phyloP scores from a whole-genome alignment of 2,888 invertebrate species.

The Horisme vitalbata region DNA sequence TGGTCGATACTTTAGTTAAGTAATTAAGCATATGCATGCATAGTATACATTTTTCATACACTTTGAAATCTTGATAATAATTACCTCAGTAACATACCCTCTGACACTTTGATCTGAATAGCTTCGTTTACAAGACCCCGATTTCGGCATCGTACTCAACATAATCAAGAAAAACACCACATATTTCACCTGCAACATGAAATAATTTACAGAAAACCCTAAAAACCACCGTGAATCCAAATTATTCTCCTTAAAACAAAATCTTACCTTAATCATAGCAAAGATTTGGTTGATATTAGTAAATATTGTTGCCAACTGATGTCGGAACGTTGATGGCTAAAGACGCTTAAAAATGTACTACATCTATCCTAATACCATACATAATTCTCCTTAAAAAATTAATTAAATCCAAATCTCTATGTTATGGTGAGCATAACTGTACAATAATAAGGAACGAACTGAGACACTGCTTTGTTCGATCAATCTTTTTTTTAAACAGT shows the following conservation, averaged over 20 bases:
- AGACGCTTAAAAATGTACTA: neutral
- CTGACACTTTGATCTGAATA: slow-evolving; percentile 91
- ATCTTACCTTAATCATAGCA: slow-evolving; percentile 74
- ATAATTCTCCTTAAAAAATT: too few relatives aligned
- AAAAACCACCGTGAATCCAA: slow-evolving; percentile 37
- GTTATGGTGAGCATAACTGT: too few relatives aligned
- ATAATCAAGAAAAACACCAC: slow-evolving; percentile 62
- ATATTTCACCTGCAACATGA: slow-evolving; percentile 64
- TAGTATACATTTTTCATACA: neutral
- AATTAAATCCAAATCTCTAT: too few relatives aligned
- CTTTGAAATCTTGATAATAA: neutral
- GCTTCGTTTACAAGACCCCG: slow-evolving; percentile 84
- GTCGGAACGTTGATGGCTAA: neutral
- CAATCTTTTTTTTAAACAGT: neutral
- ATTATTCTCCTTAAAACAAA: slow-evolving; percentile 29
- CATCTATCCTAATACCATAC: neutral
- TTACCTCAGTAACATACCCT: slow-evolving; percentile 92
- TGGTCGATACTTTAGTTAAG: too few relatives aligned
- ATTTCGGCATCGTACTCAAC: slow-evolving; percentile 59
- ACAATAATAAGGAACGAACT: neutral
- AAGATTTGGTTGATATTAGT: slow-evolving; percentile 56
- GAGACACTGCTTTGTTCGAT: too few relatives aligned
- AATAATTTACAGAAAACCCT: slow-evolving; percentile 36
- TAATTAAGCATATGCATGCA: too few relatives aligned
- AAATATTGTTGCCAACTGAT: slow-evolving; percentile 43